These are phyloP conservation scores for Lithophane semibrunnea DNA, from an alignment of 2,888 invertebrate genomes.

Conservation along the genomic window DNA sequence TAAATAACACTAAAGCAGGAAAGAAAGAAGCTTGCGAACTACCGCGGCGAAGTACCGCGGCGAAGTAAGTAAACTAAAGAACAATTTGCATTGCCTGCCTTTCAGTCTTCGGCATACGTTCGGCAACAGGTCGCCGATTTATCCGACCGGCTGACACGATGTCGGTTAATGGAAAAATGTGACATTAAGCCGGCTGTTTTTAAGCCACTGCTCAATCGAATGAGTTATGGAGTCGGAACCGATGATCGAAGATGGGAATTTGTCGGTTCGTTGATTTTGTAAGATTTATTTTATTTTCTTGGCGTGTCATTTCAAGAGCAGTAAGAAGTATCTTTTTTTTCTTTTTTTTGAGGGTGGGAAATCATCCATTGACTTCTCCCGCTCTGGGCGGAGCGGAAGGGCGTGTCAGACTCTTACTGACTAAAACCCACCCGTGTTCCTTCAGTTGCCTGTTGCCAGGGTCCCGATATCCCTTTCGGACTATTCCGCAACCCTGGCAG, in stretches of 20 bases:
- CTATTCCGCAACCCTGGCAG: no score
- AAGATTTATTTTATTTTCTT: conserved; percentile 59
- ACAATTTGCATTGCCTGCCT: conserved; percentile 80
- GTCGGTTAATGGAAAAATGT: conserved; percentile 86
- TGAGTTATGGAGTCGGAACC: conserved; percentile 80
- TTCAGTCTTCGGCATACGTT: conserved; percentile 77
- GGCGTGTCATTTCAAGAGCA: conserved; percentile 26
- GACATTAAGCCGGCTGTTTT: conserved; percentile 81
- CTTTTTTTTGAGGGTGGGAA: no score
- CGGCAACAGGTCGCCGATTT: conserved; percentile 88
- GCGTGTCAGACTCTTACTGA: no score
- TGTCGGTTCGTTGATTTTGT: conserved; percentile 76
- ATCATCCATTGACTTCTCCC: no score
- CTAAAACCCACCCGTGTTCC: no score
- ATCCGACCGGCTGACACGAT: conserved; percentile 76
- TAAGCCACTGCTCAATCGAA: conserved; percentile 79
- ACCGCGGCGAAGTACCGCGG: conserved; percentile 58
- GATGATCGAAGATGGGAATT: conserved; percentile 77
- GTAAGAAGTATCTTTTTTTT: background rate
- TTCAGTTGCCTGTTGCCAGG: no score
- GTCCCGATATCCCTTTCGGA: no score
- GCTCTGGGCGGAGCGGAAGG: no score
- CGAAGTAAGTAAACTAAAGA: conserved; percentile 78
- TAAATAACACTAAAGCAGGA: conserved; percentile 59
- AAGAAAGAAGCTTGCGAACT: conserved; percentile 60